These are phyloP conservation scores for Eumerus sabulonum DNA, from an alignment of 2,888 invertebrate genomes.

Conservation along the genomic window DNA sequence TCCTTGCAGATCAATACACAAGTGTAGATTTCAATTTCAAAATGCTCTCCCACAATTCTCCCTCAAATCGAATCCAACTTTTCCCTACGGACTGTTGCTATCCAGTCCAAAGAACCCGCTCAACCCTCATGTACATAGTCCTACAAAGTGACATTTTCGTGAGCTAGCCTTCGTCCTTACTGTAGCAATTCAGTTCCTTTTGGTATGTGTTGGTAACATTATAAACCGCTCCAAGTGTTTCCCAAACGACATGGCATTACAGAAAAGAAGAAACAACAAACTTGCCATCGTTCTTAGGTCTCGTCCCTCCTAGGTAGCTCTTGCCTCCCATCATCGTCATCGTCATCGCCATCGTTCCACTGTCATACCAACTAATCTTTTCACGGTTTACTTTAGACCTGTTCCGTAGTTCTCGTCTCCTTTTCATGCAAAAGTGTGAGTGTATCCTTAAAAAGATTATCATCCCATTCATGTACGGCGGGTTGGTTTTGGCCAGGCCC, in stretches of 20 bases:
- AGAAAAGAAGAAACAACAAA: constrained; percentile 60
- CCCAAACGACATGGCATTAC: constrained; percentile 51
- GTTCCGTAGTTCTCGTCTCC: constrained; percentile 2
- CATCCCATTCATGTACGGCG: constrained; percentile 17
- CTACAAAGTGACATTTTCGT: neutral
- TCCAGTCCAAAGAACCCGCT: neutral
- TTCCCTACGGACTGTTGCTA: too few relatives aligned
- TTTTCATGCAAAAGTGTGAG: neutral
- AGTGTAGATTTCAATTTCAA: too few relatives aligned
- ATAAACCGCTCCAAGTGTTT: constrained; percentile 59
- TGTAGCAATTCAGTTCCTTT: constrained; percentile 21
- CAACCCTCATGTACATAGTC: neutral
- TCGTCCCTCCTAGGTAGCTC: neutral
- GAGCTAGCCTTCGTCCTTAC: neutral
- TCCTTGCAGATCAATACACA: too few relatives aligned
- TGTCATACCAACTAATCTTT: constrained; percentile 38
- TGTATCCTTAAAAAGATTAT: constrained; percentile 9
- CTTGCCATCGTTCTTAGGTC: neutral
- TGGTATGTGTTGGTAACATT: constrained; percentile 48
- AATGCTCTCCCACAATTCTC: neutral
- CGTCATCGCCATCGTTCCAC: neutral
- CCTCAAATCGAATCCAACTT: too few relatives aligned
- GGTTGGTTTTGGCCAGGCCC: too few relatives aligned
- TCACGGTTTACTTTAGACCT: constrained; percentile 48
- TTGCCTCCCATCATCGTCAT: constrained; percentile 8